Evolutionary conservation across 2,888 invertebrate genomes (phyloP).

Genomic region (Steromphala cineraria): DNA sequence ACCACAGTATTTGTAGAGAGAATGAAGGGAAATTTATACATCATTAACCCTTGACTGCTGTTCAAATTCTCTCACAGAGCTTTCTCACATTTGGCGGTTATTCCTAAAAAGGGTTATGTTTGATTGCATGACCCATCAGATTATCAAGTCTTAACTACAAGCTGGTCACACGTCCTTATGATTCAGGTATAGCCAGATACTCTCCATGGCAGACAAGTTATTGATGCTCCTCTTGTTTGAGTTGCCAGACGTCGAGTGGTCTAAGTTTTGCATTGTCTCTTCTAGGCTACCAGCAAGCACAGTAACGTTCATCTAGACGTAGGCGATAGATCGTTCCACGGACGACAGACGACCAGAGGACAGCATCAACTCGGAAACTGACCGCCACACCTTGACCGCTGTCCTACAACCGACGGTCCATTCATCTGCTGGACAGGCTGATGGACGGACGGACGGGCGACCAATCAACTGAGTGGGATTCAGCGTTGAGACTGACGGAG

Average conservation of each 20-base stretch:
- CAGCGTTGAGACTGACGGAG: not conserved
- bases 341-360: not conserved
- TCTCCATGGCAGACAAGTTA: not conserved
- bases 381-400: not conserved
- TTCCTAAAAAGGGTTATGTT: too few relatives aligned
- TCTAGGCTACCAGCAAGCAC: slow-evolving; percentile 34
- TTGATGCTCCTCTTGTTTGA: not conserved
- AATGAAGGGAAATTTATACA: too few relatives aligned
- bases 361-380: not conserved
- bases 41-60: too few relatives aligned
- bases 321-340: not conserved
- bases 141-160: too few relatives aligned
- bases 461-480: not conserved
- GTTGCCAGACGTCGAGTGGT: not conserved
- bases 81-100: too few relatives aligned
- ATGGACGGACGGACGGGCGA: not conserved
- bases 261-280: not conserved
- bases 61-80: too few relatives aligned
- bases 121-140: too few relatives aligned
- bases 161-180: too few relatives aligned
- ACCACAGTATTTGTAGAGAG: too few relatives aligned
- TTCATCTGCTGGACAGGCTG: not conserved
- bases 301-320: slow-evolving; percentile 27
- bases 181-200: too few relatives aligned
- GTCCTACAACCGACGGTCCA: not conserved